Evolutionary conservation across 2,113 vertebrate species (phyloP).

Genomic region (Opisthocomus hoazin): DNA sequence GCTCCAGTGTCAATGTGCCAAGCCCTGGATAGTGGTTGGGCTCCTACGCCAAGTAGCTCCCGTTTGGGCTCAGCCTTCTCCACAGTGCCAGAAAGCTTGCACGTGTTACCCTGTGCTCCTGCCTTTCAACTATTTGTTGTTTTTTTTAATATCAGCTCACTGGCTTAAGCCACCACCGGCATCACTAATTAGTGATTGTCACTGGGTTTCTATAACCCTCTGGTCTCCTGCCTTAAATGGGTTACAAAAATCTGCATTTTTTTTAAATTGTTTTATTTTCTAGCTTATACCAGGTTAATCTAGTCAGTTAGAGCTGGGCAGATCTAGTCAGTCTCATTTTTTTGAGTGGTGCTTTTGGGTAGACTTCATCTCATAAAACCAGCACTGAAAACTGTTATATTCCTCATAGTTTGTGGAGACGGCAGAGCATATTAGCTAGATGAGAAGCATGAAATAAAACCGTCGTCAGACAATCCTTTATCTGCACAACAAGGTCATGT

Average conservation of each 20-base stretch:
- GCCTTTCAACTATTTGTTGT: not conserved
- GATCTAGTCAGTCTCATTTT: not conserved
- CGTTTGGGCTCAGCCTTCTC: not conserved
- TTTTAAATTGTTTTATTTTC: not conserved
- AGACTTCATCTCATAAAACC: not conserved
- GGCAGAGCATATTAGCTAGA: not conserved
- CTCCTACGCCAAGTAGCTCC: not conserved
- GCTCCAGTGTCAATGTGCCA: not conserved
- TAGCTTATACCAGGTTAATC: not conserved
- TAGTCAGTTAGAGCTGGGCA: not conserved
- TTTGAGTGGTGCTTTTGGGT: not conserved
- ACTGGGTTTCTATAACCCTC: not conserved
- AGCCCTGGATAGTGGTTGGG: fast-evolving
- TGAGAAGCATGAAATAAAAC: not conserved
- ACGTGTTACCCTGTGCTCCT: not conserved
- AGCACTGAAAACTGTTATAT: not conserved
- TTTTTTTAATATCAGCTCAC: not conserved
- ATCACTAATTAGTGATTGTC: not conserved
- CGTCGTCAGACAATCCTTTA: not conserved
- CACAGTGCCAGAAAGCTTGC: fast-evolving
- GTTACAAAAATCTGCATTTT: not conserved
- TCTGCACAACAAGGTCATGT: not conserved
- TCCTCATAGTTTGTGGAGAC: not conserved
- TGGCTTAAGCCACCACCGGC: not conserved
- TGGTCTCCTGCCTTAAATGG: not conserved